Percentiles rank a stretch among this genome's conserved stretches.
Evolutionary conservation across 2,113 vertebrate genomes (phyloP).

Genomic region (Actenoides lindsayi): DNA sequence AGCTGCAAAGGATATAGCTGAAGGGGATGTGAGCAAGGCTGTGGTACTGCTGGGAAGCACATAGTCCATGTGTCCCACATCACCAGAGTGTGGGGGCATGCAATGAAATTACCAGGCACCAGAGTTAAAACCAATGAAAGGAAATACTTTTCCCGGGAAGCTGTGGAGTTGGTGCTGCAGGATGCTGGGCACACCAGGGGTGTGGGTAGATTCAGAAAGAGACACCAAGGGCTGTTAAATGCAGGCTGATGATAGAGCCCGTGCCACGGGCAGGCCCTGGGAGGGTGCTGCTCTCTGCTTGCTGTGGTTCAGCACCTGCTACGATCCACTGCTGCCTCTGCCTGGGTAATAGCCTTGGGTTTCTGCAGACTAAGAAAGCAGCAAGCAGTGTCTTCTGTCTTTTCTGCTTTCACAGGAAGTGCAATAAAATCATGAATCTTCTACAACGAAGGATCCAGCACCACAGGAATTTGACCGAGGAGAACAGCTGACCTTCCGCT

Average conservation of each 20-base stretch:
- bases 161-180: background rate
- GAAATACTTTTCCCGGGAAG: background rate
- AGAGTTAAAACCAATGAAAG: background rate
- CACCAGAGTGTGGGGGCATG: background rate
- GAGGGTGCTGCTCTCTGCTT: background rate
- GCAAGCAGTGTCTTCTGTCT: background rate
- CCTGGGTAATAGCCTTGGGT: background rate
- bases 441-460: background rate
- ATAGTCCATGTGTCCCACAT: background rate
- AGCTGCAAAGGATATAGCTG: background rate
- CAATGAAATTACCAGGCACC: background rate
- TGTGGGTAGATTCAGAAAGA: background rate
- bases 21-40: background rate
- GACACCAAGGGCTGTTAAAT: background rate
- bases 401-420: background rate
- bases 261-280: background rate
- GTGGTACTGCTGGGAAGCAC: background rate
- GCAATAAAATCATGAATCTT: conserved; percentile 35
- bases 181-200: background rate
- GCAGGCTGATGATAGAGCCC: background rate
- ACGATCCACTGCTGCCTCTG: fast-evolving
- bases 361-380: background rate
- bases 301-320: background rate
- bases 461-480: background rate
- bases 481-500: background rate